Evolutionary conservation across 2,113 vertebrate species (phyloP).

Genomic region (Pelecanoides urinatrix): DNA sequence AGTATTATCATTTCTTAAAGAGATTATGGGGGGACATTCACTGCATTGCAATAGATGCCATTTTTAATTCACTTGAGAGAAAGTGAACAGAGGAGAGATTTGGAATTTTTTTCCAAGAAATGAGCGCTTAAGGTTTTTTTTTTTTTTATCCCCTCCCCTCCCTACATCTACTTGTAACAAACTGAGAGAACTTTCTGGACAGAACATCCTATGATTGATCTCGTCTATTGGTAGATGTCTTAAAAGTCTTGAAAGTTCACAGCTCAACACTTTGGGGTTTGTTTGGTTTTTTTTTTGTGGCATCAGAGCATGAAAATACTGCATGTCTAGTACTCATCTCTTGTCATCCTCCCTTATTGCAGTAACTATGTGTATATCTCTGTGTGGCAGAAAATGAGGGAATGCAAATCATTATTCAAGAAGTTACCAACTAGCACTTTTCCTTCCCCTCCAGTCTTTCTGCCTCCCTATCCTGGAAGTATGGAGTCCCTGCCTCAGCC

Average conservation of each 20-base stretch:
- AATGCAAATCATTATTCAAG: slow-evolving; percentile 42
- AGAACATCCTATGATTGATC: slow-evolving; percentile 14
- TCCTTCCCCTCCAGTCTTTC: slow-evolving; percentile 69
- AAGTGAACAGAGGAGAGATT: neutral
- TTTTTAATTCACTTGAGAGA: neutral
- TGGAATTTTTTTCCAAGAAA: neutral
- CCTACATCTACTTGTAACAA: neutral
- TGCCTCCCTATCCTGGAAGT: slow-evolving; percentile 65
- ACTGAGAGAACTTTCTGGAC: slow-evolving; percentile 50
- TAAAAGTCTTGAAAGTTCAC: slow-evolving; percentile 55
- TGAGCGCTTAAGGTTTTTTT: neutral
- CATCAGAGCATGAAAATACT: slow-evolving; percentile 58
- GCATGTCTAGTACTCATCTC: slow-evolving; percentile 60
- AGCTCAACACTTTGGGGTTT: neutral
- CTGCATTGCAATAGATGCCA: neutral
- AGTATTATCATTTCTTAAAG: slow-evolving; percentile 6
- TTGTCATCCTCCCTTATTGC: slow-evolving; percentile 54
- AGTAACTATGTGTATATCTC: slow-evolving; percentile 61
- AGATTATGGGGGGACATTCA: neutral
- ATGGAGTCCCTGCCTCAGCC: slow-evolving; percentile 67
- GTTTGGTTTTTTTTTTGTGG: neutral
- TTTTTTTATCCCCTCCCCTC: too few relatives aligned
- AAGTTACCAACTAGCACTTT: slow-evolving; percentile 66
- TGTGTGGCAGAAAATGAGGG: slow-evolving; percentile 59
- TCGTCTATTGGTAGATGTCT: slow-evolving; percentile 28